Conservation (phyloP, 1,140 invertebrate species). For the Archegozetes longisetosus region DNA sequence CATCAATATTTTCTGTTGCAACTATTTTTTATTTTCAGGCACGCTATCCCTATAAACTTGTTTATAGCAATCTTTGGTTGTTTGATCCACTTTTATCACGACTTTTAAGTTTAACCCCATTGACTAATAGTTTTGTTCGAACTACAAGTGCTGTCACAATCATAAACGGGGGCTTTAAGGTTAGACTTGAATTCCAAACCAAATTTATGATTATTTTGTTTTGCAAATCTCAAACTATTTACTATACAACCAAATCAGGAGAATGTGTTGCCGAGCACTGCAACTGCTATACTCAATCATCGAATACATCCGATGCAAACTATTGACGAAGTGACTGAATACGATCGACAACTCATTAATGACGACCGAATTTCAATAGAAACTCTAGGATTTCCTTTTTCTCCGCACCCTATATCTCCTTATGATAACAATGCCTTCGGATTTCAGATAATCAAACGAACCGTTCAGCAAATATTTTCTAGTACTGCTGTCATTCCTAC, state of each 20-base stretch:
- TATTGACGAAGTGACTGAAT: constrained; percentile 34
- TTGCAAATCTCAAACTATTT: neutral
- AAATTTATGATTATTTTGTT: neutral
- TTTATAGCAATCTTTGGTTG: constrained; percentile 39
- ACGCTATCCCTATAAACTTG: constrained; percentile 27
- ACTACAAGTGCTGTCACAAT: constrained; percentile 40
- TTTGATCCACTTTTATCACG: constrained; percentile 32
- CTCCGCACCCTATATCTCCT: constrained; percentile 34
- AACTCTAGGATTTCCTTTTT: constrained; percentile 13
- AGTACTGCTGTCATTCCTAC: constrained; percentile 34
- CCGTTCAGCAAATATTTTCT: constrained; percentile 33
- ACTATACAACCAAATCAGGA: constrained; percentile 18
- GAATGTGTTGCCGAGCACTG: constrained; percentile 36
- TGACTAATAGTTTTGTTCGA: constrained; percentile 33
- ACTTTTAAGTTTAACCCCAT: constrained; percentile 29
- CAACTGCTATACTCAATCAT: constrained; percentile 37
- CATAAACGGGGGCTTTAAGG: constrained; percentile 33
- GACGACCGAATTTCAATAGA: constrained; percentile 32
- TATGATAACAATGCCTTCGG: constrained; percentile 31
- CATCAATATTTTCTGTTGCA: no score
- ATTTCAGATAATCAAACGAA: constrained; percentile 33
- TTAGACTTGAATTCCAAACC: neutral
- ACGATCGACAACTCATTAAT: constrained; percentile 33
- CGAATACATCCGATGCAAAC: constrained; percentile 38
- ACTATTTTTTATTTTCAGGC: no score